Evolutionary conservation across 2,113 vertebrate species (phyloP), one percentile per base, ranked within the genome.

Genomic region (Poeciliopsis occidentalis): DNA sequence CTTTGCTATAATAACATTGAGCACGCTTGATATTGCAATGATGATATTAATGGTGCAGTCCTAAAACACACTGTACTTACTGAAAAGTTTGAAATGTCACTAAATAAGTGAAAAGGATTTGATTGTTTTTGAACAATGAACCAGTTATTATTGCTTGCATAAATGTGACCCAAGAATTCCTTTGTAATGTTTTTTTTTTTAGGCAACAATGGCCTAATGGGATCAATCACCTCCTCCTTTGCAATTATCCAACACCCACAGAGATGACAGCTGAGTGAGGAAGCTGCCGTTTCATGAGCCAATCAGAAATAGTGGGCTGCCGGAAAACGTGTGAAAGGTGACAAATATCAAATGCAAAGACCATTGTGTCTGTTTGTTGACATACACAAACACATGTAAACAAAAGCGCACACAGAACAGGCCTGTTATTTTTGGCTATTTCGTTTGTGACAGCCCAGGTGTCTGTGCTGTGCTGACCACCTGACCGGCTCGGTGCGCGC

Each of bases 381-480:
- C 76, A 69, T 72, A 19, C 32, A 57, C 64, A 77, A 67, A 81
- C 26, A 67, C n/a, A 71, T 64, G 44, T 57, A 74, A 69, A 69
- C 66, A 67, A 44, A 74, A 11, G 76, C 67, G 30, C 64, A 69
- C 73, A 8, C 61, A 44, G 54, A 61, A 12, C 61, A 37, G 60
- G 64, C 54, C 67, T 30, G 75, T 75, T 71, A 82, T 75, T 71
- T 64, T 74, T 60, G 74, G 75, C 79, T 64, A 81, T 75, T 69
- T 87, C 82, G 88, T 86, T 80, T 83, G 88, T 75, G 86, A 84
- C 60, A 83, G 85, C 87, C 91, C 93, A 94, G 94, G 93, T 94
- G 93, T 88, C 84, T 85, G 87, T 82, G 89, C 85, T 89, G 87
- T 91, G 90, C 76, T 93, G 91, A 93, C 93, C 92, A 94, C 89